Base-by-base conservation (phyloP, 1,140 invertebrate species). In the Meloidogyne exigua region DNA sequence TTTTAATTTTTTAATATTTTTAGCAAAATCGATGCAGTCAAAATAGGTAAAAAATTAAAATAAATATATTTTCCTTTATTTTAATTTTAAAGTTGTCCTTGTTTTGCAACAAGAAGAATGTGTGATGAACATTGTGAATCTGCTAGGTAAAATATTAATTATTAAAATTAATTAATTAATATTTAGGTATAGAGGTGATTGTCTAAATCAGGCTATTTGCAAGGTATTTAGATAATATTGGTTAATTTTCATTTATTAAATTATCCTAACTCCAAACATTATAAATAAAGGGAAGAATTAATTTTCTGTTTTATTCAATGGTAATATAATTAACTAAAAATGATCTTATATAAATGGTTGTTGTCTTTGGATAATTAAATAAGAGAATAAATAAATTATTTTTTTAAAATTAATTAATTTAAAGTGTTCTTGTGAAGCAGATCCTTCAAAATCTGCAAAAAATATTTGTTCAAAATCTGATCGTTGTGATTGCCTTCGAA, bases 101-200 rank as follows among this genome's bases (percentile, higher is more conserved):
- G 85, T 76, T 85, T 85, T 49, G 86, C 86, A 11, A 81, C 85
- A 0, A 71, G 86, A 66, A 79, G 85, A 71, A 87, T 87, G 77
- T 87, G 85, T 75, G 85, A 87, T 72, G 85, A 87, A 65, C 85
- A 87, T 32, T 87, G 85, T 65, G 85, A 87, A 77, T 82, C 79
- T 77, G 83, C 85, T 15, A 83, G 86, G 86, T 87, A 26, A n/a
- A 44, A 36, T n/a, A n/a, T n/a, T n/a, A n/a, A 26, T 49, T 21
- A 25, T 64, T 26, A 25, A n/a, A 32, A 15, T 78, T 26, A 18
- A 23, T 62, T 23, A 78, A 11, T 36, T 25, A 23, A 26, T 65
- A 32, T 86, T 67, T 69, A 85, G 84, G 80, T 87, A 86, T 75
- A 83, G 86, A n/a, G 85, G 85, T 65, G 85, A 87, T 77, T 87